These are phyloP conservation scores for Linurgus olivaceus DNA, from an alignment of 2,797 vertebrate genomes.

Conservation along the genomic window DNA sequence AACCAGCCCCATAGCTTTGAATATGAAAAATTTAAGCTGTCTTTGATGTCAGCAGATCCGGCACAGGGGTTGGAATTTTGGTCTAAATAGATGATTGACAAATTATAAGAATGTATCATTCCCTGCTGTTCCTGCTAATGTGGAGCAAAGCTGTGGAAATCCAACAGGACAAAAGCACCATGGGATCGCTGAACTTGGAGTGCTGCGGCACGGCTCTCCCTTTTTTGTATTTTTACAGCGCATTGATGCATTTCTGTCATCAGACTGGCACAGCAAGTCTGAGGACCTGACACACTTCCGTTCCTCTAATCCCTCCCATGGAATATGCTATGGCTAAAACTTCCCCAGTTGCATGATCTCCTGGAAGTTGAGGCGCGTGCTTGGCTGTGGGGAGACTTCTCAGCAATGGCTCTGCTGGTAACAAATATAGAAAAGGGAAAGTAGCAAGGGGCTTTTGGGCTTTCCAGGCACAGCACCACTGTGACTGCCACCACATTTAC, in stretches of 20 bases:
- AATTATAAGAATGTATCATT: not conserved
- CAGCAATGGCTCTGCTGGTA: not conserved
- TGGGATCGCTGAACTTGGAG: not conserved
- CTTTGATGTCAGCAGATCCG: not conserved
- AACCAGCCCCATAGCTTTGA: not conserved
- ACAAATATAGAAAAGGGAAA: not conserved
- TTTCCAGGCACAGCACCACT: not conserved
- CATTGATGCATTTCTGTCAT: not conserved
- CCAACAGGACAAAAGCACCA: not conserved
- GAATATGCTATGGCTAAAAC: not conserved
- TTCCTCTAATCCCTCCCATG: not conserved
- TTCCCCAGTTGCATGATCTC: not conserved
- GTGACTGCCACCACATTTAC: not conserved
- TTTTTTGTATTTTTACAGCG: not conserved
- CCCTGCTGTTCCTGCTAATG: not conserved
- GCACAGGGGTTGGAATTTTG: not conserved
- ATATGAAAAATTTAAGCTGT: not conserved
- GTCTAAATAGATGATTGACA: not conserved
- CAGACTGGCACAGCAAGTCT: not conserved
- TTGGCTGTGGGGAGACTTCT: not conserved
- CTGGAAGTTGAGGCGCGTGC: not conserved
- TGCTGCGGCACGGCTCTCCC: not conserved
- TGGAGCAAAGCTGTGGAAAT: not conserved
- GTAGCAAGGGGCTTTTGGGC: not conserved
- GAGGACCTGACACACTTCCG: not conserved